Evolutionary conservation across 2,797 vertebrate genomes (phyloP).

Genomic region (Hozukius guyotensis): DNA sequence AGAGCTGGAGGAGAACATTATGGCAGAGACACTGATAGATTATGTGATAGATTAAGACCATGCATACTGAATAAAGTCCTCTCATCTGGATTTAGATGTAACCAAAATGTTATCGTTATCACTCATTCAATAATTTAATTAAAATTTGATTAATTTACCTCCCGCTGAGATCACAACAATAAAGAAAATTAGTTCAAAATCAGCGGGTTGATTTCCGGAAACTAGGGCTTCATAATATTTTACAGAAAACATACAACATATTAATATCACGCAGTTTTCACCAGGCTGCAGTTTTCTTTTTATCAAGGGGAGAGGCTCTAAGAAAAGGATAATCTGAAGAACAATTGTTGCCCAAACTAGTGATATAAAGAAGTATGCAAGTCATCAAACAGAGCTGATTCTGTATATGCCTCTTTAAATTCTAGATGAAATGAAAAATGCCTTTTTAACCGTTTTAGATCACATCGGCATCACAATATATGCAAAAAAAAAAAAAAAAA

Average conservation of each 20-base stretch:
- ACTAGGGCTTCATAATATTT: background rate
- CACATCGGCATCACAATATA: no score
- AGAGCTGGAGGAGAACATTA: conserved; percentile 45
- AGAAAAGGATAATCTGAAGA: background rate
- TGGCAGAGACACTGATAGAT: conserved; percentile 55
- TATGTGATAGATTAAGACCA: conserved; percentile 47
- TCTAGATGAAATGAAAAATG: no score
- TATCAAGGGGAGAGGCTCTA: background rate
- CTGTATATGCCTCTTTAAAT: background rate
- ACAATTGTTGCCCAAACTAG: background rate
- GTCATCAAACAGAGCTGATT: background rate
- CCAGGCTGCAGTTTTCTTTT: background rate
- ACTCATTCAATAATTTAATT: conserved; percentile 19
- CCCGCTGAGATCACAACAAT: conserved; percentile 18
- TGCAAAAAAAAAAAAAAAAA: no score
- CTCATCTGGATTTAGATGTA: conserved; percentile 40
- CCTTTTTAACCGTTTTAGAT: no score
- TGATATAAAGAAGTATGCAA: background rate
- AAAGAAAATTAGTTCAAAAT: conserved; percentile 8
- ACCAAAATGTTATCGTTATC: conserved; percentile 36
- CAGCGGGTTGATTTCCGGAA: background rate
- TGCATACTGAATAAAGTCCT: conserved; percentile 45
- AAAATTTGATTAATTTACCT: conserved; percentile 25
- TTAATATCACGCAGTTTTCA: background rate
- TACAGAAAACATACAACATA: background rate